phyloP scores from a whole-genome alignment of 2,888 invertebrate genomes.

The Lepas anatifera region DNA sequence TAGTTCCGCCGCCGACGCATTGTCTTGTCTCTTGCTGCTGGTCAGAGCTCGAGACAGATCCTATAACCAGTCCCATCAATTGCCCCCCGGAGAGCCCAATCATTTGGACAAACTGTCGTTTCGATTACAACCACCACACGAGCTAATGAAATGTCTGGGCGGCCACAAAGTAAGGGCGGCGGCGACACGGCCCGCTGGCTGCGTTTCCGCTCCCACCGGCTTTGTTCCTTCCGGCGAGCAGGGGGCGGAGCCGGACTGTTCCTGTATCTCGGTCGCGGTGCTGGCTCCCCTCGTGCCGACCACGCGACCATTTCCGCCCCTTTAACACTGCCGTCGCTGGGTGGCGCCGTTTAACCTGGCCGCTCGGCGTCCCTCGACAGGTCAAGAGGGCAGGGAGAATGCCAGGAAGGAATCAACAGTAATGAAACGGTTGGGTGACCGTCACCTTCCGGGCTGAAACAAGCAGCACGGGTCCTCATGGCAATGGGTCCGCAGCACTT shows the following conservation, averaged over 20 bases:
- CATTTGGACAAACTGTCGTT: slow-evolving; percentile 5
- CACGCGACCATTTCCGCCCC: not conserved
- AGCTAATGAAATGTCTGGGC: slow-evolving; percentile 4
- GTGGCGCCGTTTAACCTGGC: not conserved
- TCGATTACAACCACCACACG: not conserved
- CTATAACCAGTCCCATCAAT: not conserved
- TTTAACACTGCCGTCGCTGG: not conserved
- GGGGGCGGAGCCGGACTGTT: not conserved
- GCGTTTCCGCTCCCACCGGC: not conserved
- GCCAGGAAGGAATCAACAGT: not conserved
- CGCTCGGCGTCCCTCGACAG: not conserved
- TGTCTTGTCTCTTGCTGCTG: not conserved
- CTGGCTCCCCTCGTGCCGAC: not conserved
- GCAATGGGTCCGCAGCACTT: too few relatives aligned
- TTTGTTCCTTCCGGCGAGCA: slow-evolving; percentile 5
- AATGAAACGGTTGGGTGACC: too few relatives aligned
- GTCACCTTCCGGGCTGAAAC: too few relatives aligned
- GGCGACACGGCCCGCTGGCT: not conserved
- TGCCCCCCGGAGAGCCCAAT: not conserved
- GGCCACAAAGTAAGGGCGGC: not conserved
- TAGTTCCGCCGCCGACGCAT: not conserved
- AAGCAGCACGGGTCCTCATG: too few relatives aligned
- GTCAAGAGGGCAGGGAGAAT: not conserved
- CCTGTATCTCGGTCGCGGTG: too few relatives aligned
- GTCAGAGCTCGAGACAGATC: not conserved